Percentiles rank a stretch among this genome's conserved stretches.
phyloP scores from a whole-genome alignment of 1,140 invertebrate species.

The Panagrolaimus sp. region DNA sequence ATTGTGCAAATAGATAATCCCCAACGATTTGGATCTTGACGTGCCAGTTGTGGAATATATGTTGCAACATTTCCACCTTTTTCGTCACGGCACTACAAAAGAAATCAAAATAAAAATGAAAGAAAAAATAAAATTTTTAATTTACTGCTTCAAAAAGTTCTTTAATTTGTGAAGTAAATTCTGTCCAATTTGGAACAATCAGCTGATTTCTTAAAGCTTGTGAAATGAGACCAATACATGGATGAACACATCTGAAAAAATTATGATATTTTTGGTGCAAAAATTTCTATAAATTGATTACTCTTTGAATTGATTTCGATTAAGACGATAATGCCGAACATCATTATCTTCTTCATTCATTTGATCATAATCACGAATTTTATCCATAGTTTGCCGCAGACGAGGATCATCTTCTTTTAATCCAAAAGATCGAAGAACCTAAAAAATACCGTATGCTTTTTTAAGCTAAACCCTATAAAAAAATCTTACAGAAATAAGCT shows the following conservation, averaged over 20 bases:
- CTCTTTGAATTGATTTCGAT: slow-evolving; percentile 54
- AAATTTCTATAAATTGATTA: slow-evolving; percentile 18
- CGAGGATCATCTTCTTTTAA: slow-evolving; percentile 14
- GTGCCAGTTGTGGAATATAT: slow-evolving; percentile 87
- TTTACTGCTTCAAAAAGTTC: slow-evolving; percentile 75
- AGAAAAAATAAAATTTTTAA: slow-evolving; percentile 17
- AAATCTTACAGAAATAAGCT: slow-evolving; percentile 38
- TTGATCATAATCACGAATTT: slow-evolving; percentile 45
- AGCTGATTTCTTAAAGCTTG: slow-evolving; percentile 86
- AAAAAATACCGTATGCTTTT: slow-evolving; percentile 13
- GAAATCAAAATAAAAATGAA: too few species aligned
- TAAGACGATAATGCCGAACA: slow-evolving; percentile 35
- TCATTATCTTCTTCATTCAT: slow-evolving; percentile 37
- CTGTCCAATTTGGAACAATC: slow-evolving; percentile 85
- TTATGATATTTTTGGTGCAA: background rate
- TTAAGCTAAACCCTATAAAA: slow-evolving; percentile 15
- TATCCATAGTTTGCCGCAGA: slow-evolving; percentile 49
- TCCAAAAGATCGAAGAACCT: slow-evolving; percentile 29
- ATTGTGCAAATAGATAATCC: slow-evolving; percentile 84
- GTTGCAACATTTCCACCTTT: slow-evolving; percentile 68
- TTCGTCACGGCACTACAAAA: slow-evolving; percentile 12
- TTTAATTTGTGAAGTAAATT: slow-evolving; percentile 82
- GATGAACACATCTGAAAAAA: slow-evolving; percentile 47
- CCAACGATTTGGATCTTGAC: slow-evolving; percentile 80
- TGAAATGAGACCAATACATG: slow-evolving; percentile 68